These are phyloP conservation scores for Trichoplax adhaerens DNA, from an alignment of 37 sponge, comb jelly and placozoan species.

Conservation along the genomic window DNA sequence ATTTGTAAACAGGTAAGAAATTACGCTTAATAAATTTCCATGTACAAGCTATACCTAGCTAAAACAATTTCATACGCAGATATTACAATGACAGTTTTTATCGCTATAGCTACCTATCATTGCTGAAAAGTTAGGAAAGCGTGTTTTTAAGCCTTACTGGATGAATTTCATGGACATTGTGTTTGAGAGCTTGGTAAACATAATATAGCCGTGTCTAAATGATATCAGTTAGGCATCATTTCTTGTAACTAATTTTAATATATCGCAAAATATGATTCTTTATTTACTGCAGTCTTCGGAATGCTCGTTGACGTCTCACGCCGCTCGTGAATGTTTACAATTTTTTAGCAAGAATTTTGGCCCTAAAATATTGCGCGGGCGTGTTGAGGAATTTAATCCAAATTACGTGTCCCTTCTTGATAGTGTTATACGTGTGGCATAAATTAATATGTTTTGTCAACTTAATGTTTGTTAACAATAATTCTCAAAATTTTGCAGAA, in stretches of 20 bases:
- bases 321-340: constrained; percentile 19
- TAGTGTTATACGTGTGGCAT: no score
- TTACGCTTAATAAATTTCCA: no score
- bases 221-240: no score
- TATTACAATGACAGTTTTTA: no score
- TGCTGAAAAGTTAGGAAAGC: constrained; percentile 15
- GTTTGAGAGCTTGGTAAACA: constrained; percentile 11
- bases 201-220: background rate
- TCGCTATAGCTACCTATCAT: constrained; percentile 9
- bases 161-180: constrained; percentile 17
- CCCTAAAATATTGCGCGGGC: constrained; percentile 20
- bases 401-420: background rate
- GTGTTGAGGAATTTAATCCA: constrained; percentile 16
- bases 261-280: no score
- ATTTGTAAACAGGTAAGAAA: constrained; percentile 40
- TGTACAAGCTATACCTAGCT: no score
- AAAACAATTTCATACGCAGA: no score
- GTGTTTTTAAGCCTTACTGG: constrained; percentile 10
- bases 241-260: no score
- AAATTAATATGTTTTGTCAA: no score
- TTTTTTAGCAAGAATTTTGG: constrained; percentile 10
- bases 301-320: constrained; percentile 2
- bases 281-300: no score
- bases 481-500: no score
- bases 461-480: no score